A percentile compares a stretch with the other conserved stretches of the same genome.
Evolutionary conservation across 2,113 vertebrate genomes (phyloP).

Genomic region (Etheostoma cragini): DNA sequence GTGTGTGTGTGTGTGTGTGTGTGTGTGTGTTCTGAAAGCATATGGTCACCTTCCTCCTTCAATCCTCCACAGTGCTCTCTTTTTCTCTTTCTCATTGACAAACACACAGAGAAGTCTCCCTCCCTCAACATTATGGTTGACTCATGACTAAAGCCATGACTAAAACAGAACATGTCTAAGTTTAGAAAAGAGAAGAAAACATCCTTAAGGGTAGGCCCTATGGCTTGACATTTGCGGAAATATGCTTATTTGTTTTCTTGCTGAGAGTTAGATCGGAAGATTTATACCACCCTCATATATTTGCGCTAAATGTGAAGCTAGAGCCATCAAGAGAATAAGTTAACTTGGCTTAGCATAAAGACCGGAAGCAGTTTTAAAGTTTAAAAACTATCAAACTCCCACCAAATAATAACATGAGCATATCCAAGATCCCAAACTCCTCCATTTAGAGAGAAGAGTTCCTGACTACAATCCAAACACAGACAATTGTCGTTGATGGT

Average conservation of each 20-base stretch:
- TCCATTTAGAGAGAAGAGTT: too few relatives aligned
- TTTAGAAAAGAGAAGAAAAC: slow-evolving; percentile 4
- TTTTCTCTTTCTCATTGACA: not conserved
- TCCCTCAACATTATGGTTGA: slow-evolving; percentile 43
- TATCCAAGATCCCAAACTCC: too few relatives aligned
- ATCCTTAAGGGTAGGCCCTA: not conserved
- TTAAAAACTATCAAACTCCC: too few relatives aligned
- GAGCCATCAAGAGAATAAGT: too few relatives aligned
- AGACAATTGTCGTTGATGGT: too few relatives aligned
- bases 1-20: slow-evolving; percentile 16
- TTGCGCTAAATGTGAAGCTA: not conserved
- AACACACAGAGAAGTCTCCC: not conserved
- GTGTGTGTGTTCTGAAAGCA: slow-evolving; percentile 8
- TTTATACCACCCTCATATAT: not conserved
- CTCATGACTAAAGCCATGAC: slow-evolving; percentile 55
- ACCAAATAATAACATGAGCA: too few relatives aligned
- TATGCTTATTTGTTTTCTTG: not conserved
- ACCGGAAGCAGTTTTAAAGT: not conserved
- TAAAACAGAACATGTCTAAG: slow-evolving; percentile 38
- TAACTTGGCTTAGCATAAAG: too few relatives aligned
- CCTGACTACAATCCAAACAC: too few relatives aligned
- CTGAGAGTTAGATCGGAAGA: not conserved
- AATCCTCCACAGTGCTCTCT: slow-evolving; percentile 1
- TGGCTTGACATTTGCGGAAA: not conserved
- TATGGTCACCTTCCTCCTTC: slow-evolving; percentile 41